These are phyloP conservation scores for Danionella dracula DNA, from an alignment of 2,797 vertebrate species.

Conservation along the genomic window DNA sequence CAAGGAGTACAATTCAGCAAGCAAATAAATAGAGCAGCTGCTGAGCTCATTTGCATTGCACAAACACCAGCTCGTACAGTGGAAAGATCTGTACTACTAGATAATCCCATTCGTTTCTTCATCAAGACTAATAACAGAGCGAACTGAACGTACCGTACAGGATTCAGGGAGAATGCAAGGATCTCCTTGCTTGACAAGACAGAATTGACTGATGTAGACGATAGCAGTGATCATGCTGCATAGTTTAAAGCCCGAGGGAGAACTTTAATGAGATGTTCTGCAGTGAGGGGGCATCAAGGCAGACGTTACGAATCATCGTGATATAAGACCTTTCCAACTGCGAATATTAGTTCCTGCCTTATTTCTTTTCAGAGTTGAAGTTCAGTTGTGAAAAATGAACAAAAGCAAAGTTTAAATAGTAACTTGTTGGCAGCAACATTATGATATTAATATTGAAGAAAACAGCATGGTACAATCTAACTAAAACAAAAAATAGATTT, in stretches of 20 bases:
- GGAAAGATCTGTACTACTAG: background rate
- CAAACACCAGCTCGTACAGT: background rate
- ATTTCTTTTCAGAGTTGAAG: no score
- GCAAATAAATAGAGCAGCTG: constrained; percentile 3
- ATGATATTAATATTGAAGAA: no score
- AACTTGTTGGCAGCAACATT: no score
- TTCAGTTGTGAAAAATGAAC: no score
- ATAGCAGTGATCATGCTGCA: background rate
- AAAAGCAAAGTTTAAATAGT: no score
- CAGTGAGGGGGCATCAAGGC: background rate
- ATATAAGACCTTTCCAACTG: background rate
- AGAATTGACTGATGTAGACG: background rate
- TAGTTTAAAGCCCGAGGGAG: background rate
- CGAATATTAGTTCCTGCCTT: no score
- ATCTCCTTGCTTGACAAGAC: background rate
- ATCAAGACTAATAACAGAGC: background rate
- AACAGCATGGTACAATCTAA: no score
- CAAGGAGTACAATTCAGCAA: background rate
- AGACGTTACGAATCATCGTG: background rate
- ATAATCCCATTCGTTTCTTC: background rate
- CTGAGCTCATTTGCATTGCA: background rate
- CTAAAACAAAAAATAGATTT: no score
- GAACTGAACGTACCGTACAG: background rate
- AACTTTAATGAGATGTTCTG: background rate
- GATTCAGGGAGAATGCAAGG: no score